Evolutionary conservation across 2,113 vertebrate species (phyloP).

Genomic region (Cyanoramphus novaezelandiae): DNA sequence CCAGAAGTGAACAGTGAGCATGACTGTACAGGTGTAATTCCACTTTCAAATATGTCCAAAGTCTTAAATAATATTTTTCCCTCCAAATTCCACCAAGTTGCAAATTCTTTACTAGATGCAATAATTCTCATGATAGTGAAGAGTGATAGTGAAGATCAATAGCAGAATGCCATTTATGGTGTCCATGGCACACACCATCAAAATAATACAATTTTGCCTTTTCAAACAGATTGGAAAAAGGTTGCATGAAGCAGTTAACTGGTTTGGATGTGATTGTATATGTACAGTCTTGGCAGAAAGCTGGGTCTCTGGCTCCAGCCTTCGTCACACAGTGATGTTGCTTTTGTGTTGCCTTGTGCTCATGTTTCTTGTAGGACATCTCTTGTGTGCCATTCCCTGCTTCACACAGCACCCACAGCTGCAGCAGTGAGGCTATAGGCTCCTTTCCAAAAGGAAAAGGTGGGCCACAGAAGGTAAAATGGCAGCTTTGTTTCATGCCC

Average conservation of each 20-base stretch:
- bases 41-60: background rate
- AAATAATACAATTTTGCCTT: background rate
- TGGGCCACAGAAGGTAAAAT: background rate
- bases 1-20: background rate
- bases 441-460: background rate
- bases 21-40: background rate
- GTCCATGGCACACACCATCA: background rate
- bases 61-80: background rate
- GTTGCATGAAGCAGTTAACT: background rate
- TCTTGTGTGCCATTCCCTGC: rapidly evolving
- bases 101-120: background rate
- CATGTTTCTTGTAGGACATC: background rate
- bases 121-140: background rate
- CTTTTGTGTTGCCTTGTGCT: background rate
- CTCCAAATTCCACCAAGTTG: background rate
- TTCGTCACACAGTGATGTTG: background rate
- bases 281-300: background rate
- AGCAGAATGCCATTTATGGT: background rate
- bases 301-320: background rate
- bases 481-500: background rate
- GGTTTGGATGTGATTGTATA: background rate
- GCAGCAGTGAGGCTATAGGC: background rate
- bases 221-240: background rate
- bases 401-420: background rate
- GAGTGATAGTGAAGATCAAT: background rate